Evolutionary conservation across 1,140 invertebrate genomes (phyloP), one percentile per base, ranked within the genome.

Genomic region (Saccostrea cuccullata): DNA sequence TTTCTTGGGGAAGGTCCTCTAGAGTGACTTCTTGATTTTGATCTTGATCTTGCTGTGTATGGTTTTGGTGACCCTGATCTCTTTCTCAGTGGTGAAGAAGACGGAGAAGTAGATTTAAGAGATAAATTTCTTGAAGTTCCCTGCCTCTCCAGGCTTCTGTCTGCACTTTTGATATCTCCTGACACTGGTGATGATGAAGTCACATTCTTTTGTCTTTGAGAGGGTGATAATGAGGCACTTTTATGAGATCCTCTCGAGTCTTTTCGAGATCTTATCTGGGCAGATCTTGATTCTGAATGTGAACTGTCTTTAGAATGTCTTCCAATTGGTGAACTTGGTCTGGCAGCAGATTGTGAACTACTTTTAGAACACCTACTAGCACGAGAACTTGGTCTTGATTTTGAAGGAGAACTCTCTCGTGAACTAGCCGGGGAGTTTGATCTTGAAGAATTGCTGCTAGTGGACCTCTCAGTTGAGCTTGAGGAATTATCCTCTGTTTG

Each of bases 371-470:
- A 40, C 8, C 58, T 40, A 64, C 60, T 85, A 60, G 26, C 36
- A 30, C 84, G n/a, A 47, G 84, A 85, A 85, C 56, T 36, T 23
- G 82, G 20, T 55, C 82, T 84, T 55, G 82, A 84, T 17, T 20
- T 6, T 55, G 47, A 26, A 23, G 17, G 40, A 56, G 40, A 56
- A 55, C 23, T 36, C 12, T 56, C 47, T 84, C 30, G 82, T 84
- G 40, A 55, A 55, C 55, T 36, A 30, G 84, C 20, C 55, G 2
- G 23, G 11, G 84, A 85, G 60, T 30, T 85, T 85, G 55, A 30
- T 36, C 56, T 58, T 86, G 64, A 55, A 26, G 70, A 77, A 15
- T 36, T 77, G n/a, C 67, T 86, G 40, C 40, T 86, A 11, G 26
- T 58, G 40, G 85, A 26, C n/a, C 85, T 86, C n/a, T 55, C 70